Evolutionary conservation across 2,888 invertebrate genomes (phyloP), one percentile per base, ranked within the genome.

Genomic region (Cryptus viduatorius): DNA sequence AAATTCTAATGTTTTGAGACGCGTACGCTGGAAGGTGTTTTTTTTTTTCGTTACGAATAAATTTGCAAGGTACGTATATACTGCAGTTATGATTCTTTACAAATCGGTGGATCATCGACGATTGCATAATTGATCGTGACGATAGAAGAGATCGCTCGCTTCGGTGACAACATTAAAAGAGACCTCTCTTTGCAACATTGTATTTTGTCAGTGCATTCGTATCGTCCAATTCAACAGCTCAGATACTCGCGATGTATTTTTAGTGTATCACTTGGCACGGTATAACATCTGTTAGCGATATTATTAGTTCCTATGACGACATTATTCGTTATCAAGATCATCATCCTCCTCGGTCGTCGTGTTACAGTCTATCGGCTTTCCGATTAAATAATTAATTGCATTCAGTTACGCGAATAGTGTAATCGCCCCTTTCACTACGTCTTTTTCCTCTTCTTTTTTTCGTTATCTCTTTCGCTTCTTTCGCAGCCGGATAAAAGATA

Each of bases 241-340:
- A 56, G 64, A 53, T 64, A 72, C 71, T 79, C 73, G 73, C 69
- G 53, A 68, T n/a, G 61, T 76, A 76, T 73, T 67, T 89, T 88
- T 79, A 88, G 88, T 89, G 87, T 86, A 89, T 91, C 90, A 88
- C 90, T 92, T 92, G 91, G 91, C 91, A 91, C 90, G 87, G 85
- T 87, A 88, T 87, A 86, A 89, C 83, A 82, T 90, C 83, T 86
- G 84, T 84, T 88, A 87, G 85, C 82, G 77, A 76, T 82, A 84
- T 81, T 82, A 75, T 82, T 46, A 80, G 53, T 78, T 61, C 65
- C 64, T 68, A 81, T 69, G 81, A 79, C 73, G 73, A 72, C 56
- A 19, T 71, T 31, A 75, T 61, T 79, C 78, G 48, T 79, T 71
- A 50, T 79, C 72, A 68, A 69, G 46, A 46, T 83, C 61, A 65